These are phyloP conservation scores for Microcebus jonahi DNA, from an alignment of 2,113 vertebrate species.

Conservation along the genomic window DNA sequence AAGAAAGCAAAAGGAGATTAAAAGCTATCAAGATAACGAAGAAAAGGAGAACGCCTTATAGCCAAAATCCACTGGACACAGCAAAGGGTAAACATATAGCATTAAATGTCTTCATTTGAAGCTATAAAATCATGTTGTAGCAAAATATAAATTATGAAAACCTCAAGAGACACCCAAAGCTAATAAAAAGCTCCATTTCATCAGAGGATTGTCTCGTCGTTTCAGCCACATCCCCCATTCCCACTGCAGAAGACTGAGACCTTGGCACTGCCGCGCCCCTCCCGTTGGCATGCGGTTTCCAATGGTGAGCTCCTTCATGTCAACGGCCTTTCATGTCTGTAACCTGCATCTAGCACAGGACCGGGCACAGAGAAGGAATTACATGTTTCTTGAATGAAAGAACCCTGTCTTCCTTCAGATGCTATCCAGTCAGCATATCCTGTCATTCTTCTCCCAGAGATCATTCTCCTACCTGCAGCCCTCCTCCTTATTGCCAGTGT, in stretches of 20 bases:
- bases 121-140: background rate
- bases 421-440: background rate
- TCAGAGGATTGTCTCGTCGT: background rate
- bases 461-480: background rate
- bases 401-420: background rate
- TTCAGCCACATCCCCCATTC: rapidly evolving
- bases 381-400: background rate
- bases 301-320: background rate
- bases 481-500: background rate
- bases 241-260: background rate
- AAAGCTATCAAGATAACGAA: background rate
- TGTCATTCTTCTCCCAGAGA: background rate
- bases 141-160: background rate
- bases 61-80: background rate
- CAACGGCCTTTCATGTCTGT: background rate
- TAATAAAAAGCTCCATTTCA: background rate
- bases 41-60: background rate
- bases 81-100: background rate
- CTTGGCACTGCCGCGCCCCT: background rate
- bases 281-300: background rate
- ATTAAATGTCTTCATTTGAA: background rate
- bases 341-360: background rate
- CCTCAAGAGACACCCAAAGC: background rate
- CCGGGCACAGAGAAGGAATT: background rate
- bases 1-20: too few species aligned